phyloP scores from a whole-genome alignment of 2,888 invertebrate species.

The Athalia circularis region DNA sequence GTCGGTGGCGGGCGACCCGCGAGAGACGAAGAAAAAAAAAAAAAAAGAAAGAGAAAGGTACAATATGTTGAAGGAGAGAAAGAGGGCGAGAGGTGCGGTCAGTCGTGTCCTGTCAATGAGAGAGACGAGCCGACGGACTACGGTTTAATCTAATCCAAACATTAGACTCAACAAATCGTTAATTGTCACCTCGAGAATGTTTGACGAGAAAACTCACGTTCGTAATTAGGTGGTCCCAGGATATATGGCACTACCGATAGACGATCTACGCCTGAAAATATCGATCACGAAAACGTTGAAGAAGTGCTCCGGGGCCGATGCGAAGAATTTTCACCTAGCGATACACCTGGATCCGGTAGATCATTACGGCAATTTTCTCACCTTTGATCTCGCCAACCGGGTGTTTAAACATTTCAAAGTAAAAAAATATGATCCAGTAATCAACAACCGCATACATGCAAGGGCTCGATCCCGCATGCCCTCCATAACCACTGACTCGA shows the following conservation, averaged over 20 bases:
- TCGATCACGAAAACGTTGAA: no score
- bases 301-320: no score
- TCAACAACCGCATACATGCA: no score
- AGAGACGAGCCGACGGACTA: conserved; percentile 45
- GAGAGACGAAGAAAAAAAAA: conserved; percentile 15
- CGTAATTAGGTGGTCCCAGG: conserved; percentile 61
- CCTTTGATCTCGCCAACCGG: no score
- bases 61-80: conserved; percentile 15
- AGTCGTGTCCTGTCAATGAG: conserved; percentile 47
- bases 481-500: no score
- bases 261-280: no score
- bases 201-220: conserved; percentile 55
- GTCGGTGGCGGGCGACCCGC: conserved; percentile 44
- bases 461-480: no score
- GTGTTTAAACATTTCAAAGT: no score
- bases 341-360: no score
- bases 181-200: conserved; percentile 69
- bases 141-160: conserved; percentile 64
- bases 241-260: conserved; percentile 48
- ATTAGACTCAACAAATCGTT: conserved; percentile 68
- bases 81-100: conserved; percentile 32
- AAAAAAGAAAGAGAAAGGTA: background rate
- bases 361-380: no score
- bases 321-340: no score
- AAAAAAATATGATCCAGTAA: no score